Percentiles rank a stretch among this genome's conserved stretches.
phyloP scores from a whole-genome alignment of 2,888 invertebrate species.

The Liopterus haemorrhoidalis region DNA sequence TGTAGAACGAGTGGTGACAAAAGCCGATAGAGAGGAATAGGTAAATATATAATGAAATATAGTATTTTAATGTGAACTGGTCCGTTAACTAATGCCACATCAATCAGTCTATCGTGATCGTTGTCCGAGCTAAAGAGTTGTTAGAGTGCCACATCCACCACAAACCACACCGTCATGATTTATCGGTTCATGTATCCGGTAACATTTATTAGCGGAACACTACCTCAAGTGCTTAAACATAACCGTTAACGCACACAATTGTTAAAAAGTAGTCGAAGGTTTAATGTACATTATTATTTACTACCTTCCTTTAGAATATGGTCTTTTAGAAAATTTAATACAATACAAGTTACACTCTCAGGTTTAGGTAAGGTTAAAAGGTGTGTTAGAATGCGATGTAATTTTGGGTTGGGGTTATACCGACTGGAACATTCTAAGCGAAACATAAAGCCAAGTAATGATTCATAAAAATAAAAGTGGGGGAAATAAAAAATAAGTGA shows the following conservation, averaged over 20 bases:
- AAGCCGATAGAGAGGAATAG: too few species aligned
- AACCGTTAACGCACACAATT: conserved; percentile 15
- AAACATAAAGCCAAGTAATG: conserved; percentile 7
- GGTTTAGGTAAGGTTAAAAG: not conserved
- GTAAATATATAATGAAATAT: too few species aligned
- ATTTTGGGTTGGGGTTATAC: conserved; percentile 4
- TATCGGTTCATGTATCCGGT: conserved; percentile 20
- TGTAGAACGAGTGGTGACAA: too few species aligned
- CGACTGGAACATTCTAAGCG: conserved; percentile 5
- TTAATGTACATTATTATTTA: not conserved
- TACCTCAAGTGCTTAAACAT: conserved; percentile 15
- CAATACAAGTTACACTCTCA: not conserved
- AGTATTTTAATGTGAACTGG: too few species aligned
- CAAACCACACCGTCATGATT: too few species aligned
- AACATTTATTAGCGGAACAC: conserved; percentile 17
- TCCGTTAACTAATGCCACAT: conserved; percentile 2
- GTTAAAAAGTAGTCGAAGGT: conserved; percentile 15
- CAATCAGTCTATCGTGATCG: not conserved
- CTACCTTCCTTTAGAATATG: not conserved
- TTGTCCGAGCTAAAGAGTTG: not conserved
- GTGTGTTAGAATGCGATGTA: not conserved
- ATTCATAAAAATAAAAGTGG: conserved; percentile 8
- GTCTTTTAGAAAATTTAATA: not conserved
- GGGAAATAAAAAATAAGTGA: too few species aligned
- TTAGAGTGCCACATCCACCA: too few species aligned